A percentile compares a stretch with the other conserved stretches of the same genome.
Evolutionary conservation across 2,888 invertebrate species (phyloP).

Genomic region (Tetanocera ferruginea): DNA sequence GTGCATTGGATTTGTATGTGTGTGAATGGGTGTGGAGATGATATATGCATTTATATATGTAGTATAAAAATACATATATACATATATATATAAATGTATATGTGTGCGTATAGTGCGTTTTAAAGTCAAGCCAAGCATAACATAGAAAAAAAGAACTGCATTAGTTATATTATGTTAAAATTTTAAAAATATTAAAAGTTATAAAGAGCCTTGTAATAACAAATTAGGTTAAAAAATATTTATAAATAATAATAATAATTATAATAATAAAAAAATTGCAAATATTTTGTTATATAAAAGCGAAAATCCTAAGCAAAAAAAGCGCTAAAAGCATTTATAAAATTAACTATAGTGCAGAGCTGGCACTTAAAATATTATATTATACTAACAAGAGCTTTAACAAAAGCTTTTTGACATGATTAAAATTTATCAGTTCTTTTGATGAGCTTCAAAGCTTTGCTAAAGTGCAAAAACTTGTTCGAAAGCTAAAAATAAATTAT

Average conservation of each 20-base stretch:
- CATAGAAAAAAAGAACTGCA: conserved; percentile 67
- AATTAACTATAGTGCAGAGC: too few relatives aligned
- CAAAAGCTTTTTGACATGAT: neutral
- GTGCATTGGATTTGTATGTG: conserved; percentile 13
- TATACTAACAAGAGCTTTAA: neutral
- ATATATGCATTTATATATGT: neutral
- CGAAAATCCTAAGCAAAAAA: neutral
- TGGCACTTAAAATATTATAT: neutral
- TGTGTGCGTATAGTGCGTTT: conserved; percentile 15
- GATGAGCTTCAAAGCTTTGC: too few relatives aligned
- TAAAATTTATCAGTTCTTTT: too few relatives aligned
- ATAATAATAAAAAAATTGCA: conserved; percentile 32
- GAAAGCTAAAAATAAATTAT: too few relatives aligned
- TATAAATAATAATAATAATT: conserved; percentile 16
- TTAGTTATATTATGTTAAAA: conserved; percentile 61
- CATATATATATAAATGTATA: neutral
- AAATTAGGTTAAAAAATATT: conserved; percentile 20
- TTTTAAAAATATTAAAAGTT: conserved; percentile 29
- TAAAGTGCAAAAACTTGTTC: too few relatives aligned
- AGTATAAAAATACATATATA: neutral
- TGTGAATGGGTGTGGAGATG: neutral
- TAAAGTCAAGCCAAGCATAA: conserved; percentile 63
- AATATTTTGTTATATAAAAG: conserved; percentile 39
- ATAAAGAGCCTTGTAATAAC: conserved; percentile 21
- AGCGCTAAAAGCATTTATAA: neutral